phyloP scores from a whole-genome alignment of 2,113 vertebrate genomes.

The Scomber japonicus region DNA sequence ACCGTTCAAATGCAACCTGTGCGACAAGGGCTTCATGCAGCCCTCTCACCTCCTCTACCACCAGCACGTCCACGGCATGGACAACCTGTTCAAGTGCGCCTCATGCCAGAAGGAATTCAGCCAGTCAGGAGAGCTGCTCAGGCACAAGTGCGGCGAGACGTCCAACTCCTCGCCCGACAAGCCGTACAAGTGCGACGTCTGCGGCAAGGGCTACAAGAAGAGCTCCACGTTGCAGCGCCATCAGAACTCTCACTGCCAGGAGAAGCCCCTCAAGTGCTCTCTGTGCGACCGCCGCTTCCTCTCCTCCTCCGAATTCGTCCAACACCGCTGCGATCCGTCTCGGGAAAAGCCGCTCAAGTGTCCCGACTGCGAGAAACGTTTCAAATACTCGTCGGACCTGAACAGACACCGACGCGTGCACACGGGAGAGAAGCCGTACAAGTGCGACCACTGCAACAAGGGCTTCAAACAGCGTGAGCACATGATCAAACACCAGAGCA shows the following conservation, averaged over 20 bases:
- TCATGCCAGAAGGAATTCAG: slow-evolving; percentile 98
- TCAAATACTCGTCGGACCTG: slow-evolving; percentile 97
- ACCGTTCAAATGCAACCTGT: slow-evolving; percentile 94
- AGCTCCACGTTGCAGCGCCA: slow-evolving; percentile 96
- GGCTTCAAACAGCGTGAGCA: slow-evolving; percentile 98
- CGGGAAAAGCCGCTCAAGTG: slow-evolving; percentile 97
- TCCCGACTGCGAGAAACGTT: slow-evolving; percentile 96
- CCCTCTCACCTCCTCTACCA: slow-evolving; percentile 96
- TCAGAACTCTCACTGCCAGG: slow-evolving; percentile 93
- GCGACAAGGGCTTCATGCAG: slow-evolving; percentile 97
- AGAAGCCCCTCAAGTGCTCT: slow-evolving; percentile 97
- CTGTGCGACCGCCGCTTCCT: slow-evolving; percentile 97
- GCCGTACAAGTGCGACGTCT: slow-evolving; percentile 96
- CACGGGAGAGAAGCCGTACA: slow-evolving; percentile 97
- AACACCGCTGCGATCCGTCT: slow-evolving; percentile 95
- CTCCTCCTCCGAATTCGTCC: slow-evolving; percentile 95
- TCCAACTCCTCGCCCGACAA: slow-evolving; percentile 87
- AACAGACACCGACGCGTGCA: slow-evolving; percentile 95
- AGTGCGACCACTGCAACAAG: slow-evolving; percentile 95
- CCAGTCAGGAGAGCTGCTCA: slow-evolving; percentile 94
- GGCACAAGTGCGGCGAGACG: slow-evolving; percentile 94
- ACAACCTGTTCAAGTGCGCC: slow-evolving; percentile 97
- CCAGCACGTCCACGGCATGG: slow-evolving; percentile 96
- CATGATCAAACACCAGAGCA: slow-evolving; percentile 95
- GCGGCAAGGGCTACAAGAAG: slow-evolving; percentile 96